Evolutionary conservation across 30 jellyfish, hydroid and myxozoan genomes (phyloP).

Genomic region (Catostylus mosaicus): DNA sequence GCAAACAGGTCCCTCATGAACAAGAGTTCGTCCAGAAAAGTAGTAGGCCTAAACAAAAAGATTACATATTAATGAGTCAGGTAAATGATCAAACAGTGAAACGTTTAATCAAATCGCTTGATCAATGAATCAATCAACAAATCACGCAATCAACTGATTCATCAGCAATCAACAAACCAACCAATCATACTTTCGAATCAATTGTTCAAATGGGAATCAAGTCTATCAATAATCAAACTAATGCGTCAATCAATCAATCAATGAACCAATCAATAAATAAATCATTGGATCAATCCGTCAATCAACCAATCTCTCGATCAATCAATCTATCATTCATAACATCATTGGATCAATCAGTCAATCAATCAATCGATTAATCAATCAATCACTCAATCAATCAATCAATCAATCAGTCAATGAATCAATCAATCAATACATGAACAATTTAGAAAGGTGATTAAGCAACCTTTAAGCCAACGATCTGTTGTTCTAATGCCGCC

Average conservation of each 20-base stretch:
- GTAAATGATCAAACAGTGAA: background rate
- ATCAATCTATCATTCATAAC: background rate
- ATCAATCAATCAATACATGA: background rate
- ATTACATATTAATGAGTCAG: background rate
- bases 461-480: conserved; percentile 81
- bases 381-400: background rate
- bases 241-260: background rate
- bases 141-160: background rate
- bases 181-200: too few relatives aligned
- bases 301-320: background rate
- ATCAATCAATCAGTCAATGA: background rate
- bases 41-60: conserved; percentile 75
- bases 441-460: background rate
- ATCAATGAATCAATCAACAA: background rate
- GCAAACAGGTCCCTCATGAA: conserved; percentile 91
- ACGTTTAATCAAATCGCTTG: background rate
- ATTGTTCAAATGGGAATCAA: too few relatives aligned
- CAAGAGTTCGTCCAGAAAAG: conserved; percentile 84
- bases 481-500: conserved; percentile 89
- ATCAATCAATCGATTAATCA: background rate
- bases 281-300: background rate
- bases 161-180: too few relatives aligned
- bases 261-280: background rate
- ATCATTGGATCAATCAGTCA: background rate
- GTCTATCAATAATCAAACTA: too few relatives aligned